Base-by-base conservation (phyloP, 2,888 invertebrate species). In the Cosmia trapezina region DNA sequence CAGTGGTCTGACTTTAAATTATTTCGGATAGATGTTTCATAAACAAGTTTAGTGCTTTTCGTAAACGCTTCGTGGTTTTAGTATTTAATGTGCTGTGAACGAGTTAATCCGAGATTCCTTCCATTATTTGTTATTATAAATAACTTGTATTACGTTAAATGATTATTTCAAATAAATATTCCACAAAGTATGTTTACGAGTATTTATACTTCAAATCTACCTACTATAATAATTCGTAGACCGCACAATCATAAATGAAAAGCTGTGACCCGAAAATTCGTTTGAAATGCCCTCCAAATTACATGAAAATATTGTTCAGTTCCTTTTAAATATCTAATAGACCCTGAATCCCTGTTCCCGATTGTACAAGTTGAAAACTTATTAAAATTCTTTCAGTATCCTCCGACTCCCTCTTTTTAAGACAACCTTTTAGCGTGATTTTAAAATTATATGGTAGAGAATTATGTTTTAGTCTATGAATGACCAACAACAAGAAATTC, bases 291-390 rank as follows among this genome's bases (percentile, higher is more conserved):
- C 63, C 59, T 78, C 49, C 47, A 78, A 79, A 80, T 73, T 73
- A 79, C 47, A 59, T 83, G 60, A 73, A 80, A 80, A 79, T 83
- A 83, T 80, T 79, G 56, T 83, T 78, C 59, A 78, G 51, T 63
- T 83, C 63, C 51, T 79, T 63, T 79, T 64, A 67, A 83, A 79
- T 59, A 66, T 78, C 79, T 79, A 82, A 78, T 83, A 72, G 83
- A 79, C 79, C 73, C 80, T 64, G 33, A 83, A 80, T 67, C 79
- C 73, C 28, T 61, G 79, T 83, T 73, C 64, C 51, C 54, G 73
- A 41, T 73, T 83, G 56, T 64, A 83, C 51, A 80, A 83, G 60
- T 83, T 83, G 56, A 60, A 49, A 80, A 73, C 79, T 83, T 80
- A 83, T 83, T 83, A 73, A 80, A 73, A 80, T 80, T 83, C 83